Percentiles rank a stretch among this genome's conserved stretches.
Evolutionary conservation across 2,797 vertebrate species (phyloP).

Genomic region (Eleutherodactylus coqui): DNA sequence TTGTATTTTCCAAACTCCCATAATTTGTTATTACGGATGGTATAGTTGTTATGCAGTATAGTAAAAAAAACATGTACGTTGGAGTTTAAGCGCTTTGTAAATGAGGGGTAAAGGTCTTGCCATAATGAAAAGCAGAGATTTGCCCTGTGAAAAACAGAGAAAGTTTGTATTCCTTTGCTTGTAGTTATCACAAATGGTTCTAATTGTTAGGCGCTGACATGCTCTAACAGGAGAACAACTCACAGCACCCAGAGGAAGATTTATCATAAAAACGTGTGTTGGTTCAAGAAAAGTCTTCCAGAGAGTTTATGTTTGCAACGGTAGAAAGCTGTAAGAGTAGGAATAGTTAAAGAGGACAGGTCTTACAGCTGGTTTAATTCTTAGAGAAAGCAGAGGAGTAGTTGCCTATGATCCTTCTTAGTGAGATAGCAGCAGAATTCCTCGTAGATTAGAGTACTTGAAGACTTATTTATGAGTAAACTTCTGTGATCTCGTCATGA

Average conservation of each 20-base stretch:
- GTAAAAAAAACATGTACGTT: neutral
- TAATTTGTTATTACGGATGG: neutral
- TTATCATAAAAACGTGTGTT: slow-evolving; percentile 16
- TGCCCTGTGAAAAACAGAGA: neutral
- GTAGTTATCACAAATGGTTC: slow-evolving; percentile 48
- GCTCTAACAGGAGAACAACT: neutral
- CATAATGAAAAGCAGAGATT: slow-evolving; percentile 35
- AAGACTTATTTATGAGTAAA: slow-evolving; percentile 13
- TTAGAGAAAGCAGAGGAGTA: slow-evolving; percentile 18
- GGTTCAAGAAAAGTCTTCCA: neutral
- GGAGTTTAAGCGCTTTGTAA: neutral
- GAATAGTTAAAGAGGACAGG: neutral
- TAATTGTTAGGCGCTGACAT: slow-evolving; percentile 40
- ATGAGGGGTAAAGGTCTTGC: neutral
- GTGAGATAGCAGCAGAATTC: slow-evolving; percentile 1
- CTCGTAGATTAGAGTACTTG: slow-evolving; percentile 15
- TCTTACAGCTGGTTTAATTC: slow-evolving; percentile 23
- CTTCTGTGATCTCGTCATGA: slow-evolving; percentile 2
- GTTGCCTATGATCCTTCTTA: neutral
- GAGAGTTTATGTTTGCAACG: slow-evolving; percentile 30
- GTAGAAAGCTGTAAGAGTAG: slow-evolving; percentile 2
- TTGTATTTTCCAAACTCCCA: too few species aligned
- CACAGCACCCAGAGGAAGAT: slow-evolving; percentile 21
- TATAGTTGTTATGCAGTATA: neutral
- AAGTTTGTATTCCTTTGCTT: neutral